These are phyloP conservation scores for Ichneumoninae sp. DNA, from an alignment of 2,888 invertebrate species.

Conservation along the genomic window DNA sequence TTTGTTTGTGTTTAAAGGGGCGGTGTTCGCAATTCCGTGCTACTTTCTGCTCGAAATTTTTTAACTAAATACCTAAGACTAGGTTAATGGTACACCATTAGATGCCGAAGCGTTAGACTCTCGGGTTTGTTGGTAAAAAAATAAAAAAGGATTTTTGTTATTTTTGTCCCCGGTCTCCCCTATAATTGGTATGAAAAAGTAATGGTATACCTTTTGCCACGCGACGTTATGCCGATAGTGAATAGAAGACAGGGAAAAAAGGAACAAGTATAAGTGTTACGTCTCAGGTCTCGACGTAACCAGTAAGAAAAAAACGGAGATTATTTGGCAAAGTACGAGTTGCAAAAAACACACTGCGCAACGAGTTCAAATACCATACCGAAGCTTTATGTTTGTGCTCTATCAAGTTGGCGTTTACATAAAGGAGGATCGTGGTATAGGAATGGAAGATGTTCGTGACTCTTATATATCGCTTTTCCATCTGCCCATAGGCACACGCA, in stretches of 20 bases:
- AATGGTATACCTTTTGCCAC: not conserved
- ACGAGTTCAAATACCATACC: slow-evolving; percentile 13
- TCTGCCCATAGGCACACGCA: slow-evolving; percentile 22
- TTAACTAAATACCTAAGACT: no score
- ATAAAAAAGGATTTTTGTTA: no score
- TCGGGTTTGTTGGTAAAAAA: no score
- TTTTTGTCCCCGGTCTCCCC: no score
- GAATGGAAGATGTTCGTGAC: slow-evolving; percentile 6
- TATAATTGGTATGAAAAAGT: slow-evolving; percentile 1
- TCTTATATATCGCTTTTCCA: slow-evolving; percentile 10
- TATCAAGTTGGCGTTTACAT: slow-evolving; percentile 3
- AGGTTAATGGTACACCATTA: no score
- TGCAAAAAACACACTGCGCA: not conserved
- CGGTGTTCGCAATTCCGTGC: no score
- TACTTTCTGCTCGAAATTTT: no score
- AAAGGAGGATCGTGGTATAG: not conserved
- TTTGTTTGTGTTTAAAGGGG: no score
- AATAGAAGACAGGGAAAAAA: not conserved
- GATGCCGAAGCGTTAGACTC: no score
- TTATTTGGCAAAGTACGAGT: slow-evolving; percentile 20
- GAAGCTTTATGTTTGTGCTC: slow-evolving; percentile 24
- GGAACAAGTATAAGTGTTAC: not conserved
- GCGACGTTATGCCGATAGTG: slow-evolving; percentile 8
- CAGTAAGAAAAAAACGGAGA: not conserved
- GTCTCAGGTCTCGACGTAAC: not conserved